Evolutionary conservation across 2,797 vertebrate species (phyloP), one percentile per base, ranked within the genome.

Genomic region (Synanceia verrucosa): DNA sequence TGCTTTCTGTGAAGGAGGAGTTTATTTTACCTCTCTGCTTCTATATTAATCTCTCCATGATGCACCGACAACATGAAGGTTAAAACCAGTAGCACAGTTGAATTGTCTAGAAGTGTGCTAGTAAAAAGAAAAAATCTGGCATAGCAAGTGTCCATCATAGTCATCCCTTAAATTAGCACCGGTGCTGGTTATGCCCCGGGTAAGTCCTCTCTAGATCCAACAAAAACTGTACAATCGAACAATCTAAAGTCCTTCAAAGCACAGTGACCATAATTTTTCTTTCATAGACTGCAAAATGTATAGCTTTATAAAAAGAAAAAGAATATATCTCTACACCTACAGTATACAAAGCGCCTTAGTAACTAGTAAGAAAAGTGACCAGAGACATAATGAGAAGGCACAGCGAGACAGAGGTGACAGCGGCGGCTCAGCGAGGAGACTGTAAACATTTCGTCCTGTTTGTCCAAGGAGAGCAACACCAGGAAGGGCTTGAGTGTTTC

Each of bases 301-400:
- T 69, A 58, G 69, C 71, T 75, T 84, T 83, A 76, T 90, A 82
- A 88, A 86, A 86, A 92, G 86, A 88, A 78, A 84, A 78, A 74
- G 43, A 82, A 76, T 88, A 86, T 72, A 85, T 83, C 76, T 85
- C 67, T 65, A 85, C 81, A 85, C 83, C 71, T 72, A 88, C 46
- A 73, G 57, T 79, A 76, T 86, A 88, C 85, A 86, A 76, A 85
- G 66, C 65, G 76, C 81, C 83, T 71, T 86, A 84, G 71, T 76
- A 78, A 70, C 57, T 79, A 87, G 70, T 89, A 76, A 87, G 50
- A 85, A 87, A 88, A 88, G 74, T 64, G 78, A 87, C 65, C 83
- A 76, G 77, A 88, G 59, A 82, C 64, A 87, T 53, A 44, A 73
- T 74, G 65, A 68, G 84, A 94, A 95, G 94, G 94, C 94, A 95